Conservation (phyloP, 2,113 vertebrate species). For the Morone saxatilis region DNA sequence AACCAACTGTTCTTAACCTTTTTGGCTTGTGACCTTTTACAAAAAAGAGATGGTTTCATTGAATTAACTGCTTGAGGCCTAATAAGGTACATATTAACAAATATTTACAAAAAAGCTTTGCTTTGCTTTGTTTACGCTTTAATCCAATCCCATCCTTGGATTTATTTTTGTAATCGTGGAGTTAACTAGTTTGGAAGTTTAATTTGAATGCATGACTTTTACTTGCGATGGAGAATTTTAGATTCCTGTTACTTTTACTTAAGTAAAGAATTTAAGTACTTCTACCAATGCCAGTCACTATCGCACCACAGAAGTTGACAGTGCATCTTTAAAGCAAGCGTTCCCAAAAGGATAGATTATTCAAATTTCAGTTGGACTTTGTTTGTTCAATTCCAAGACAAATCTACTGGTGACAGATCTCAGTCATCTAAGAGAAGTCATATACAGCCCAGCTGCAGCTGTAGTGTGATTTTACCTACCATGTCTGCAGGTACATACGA, state of each 20-base stretch:
- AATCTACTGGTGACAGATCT: background rate
- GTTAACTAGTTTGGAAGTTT: no score
- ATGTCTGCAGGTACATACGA: constrained; percentile 70
- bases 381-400: background rate
- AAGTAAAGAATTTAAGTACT: background rate
- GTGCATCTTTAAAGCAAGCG: background rate
- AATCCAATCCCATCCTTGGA: no score
- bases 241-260: background rate
- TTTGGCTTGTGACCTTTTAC: no score
- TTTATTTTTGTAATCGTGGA: no score
- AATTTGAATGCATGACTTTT: no score
- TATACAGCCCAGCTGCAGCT: background rate
- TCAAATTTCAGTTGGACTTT: background rate
- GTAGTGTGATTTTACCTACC: background rate
- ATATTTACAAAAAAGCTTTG: no score
- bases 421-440: background rate
- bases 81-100: no score
- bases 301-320: background rate
- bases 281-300: background rate
- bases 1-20: no score
- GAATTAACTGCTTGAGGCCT: no score
- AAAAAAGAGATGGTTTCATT: no score
- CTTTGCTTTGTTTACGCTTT: no score
- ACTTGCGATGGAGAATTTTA: no score
- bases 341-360: background rate